Evolutionary conservation across 2,797 vertebrate genomes (phyloP).

Genomic region (Microctenopoma steveboyesi): DNA sequence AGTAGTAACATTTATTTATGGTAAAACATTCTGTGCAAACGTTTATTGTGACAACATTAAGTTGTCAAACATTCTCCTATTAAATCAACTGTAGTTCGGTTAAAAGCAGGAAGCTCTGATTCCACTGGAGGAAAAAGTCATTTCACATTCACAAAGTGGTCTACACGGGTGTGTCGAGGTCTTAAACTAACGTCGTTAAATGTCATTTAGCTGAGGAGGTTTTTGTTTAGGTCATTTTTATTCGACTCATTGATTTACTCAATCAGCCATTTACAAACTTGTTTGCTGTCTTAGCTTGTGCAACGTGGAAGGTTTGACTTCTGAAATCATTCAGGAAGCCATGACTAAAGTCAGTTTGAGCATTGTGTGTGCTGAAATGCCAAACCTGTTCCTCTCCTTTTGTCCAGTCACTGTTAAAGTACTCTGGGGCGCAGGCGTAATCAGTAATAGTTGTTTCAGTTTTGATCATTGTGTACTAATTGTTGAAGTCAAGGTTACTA

Average conservation of each 20-base stretch:
- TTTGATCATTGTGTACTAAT: not conserved
- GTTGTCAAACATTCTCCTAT: constrained; percentile 1
- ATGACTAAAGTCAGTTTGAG: not conserved
- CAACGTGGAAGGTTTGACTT: not conserved
- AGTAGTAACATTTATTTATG: not conserved
- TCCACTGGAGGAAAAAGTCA: constrained; percentile 33
- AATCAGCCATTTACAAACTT: not conserved
- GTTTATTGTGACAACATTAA: not conserved
- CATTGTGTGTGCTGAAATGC: constrained; percentile 24
- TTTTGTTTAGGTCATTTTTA: not conserved
- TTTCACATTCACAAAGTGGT: constrained; percentile 20
- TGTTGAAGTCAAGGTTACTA: not conserved
- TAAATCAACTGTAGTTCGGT: not conserved
- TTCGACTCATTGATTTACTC: not conserved
- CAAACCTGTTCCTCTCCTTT: not conserved
- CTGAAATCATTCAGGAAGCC: constrained; percentile 2
- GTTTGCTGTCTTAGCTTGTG: not conserved
- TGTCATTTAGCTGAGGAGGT: too few relatives aligned
- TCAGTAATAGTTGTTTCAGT: not conserved
- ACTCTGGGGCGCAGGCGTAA: not conserved
- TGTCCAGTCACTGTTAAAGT: not conserved
- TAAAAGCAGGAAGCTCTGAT: constrained; percentile 26
- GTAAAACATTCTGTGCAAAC: not conserved
- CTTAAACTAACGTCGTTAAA: not conserved
- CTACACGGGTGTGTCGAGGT: not conserved